Conservation (phyloP, 2,797 vertebrate genomes). For the Bovichtus diacanthus region DNA sequence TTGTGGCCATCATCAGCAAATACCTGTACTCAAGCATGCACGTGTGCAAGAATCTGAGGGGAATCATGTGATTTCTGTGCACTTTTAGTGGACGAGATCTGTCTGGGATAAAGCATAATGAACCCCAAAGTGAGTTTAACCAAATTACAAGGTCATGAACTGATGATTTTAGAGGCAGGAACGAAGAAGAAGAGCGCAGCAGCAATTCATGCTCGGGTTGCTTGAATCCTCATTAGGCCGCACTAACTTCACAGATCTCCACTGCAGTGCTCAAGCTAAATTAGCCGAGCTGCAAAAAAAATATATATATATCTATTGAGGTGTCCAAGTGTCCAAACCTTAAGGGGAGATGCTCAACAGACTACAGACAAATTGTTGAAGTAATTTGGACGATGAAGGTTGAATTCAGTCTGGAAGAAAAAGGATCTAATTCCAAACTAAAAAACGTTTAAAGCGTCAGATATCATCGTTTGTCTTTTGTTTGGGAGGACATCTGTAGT, state of each 20-base stretch:
- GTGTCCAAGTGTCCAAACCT: neutral
- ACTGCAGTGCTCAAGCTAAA: conserved; percentile 4
- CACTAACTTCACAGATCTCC: neutral
- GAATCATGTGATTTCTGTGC: neutral
- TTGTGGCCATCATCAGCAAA: neutral
- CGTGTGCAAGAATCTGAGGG: neutral
- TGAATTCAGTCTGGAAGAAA: conserved; percentile 28
- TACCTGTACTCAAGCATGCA: too few species aligned
- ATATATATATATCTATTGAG: too few species aligned
- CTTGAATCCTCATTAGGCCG: conserved; percentile 9
- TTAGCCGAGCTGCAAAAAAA: conserved; percentile 20
- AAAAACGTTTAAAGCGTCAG: neutral
- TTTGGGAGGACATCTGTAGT: conserved; percentile 15
- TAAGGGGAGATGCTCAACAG: conserved; percentile 24
- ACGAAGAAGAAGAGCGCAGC: neutral
- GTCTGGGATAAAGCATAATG: neutral
- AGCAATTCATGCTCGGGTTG: neutral
- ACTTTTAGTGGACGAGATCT: neutral
- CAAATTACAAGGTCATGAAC: conserved; percentile 3
- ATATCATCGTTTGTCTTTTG: conserved; percentile 6
- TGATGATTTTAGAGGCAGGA: neutral
- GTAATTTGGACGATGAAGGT: conserved; percentile 32
- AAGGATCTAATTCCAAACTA: conserved; percentile 37
- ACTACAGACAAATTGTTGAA: conserved; percentile 39
- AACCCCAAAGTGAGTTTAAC: neutral